Base-by-base conservation (phyloP, 1,140 invertebrate species). In the Drosophila rufa region DNA sequence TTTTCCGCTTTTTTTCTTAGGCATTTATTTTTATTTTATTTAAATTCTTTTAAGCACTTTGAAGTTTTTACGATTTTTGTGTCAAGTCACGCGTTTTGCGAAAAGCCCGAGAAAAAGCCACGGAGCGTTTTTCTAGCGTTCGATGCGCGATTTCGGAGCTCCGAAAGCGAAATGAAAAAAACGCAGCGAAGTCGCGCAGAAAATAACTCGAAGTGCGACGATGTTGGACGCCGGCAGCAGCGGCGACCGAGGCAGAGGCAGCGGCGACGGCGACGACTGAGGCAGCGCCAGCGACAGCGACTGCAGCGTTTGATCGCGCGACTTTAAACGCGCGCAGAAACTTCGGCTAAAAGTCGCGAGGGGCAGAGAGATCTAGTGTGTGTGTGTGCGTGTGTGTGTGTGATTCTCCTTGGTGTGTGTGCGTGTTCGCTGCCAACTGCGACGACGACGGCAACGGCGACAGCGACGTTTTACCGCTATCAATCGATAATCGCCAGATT, bases 401-500 rank as follows among this genome's bases (percentile, higher is more conserved):
- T 43, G 33, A 15, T 14, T 27, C 22, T 53, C 1, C 12, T 42
- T 38, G 57, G 14, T 50, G 46, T 27, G 58, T 68, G 59, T 46
- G 75, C 19, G 68, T 33, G 57, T 61, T 57, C 22, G 65, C 53
- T 70, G 57, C 45, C 53, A 22, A 56, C 59, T 40, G 38, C 60
- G 77, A 38, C 48, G 69, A 36, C 70, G 75, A 61, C 47, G 51
- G 43, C 33, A 36, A 48, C 50, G 60, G 74, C 76, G 45, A 50
- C 59, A 60, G 53, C 53, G 14, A 38, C 36, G 36, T 67, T 81
- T 83, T 80, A 84, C 78, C 82, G 66, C 66, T 82, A 87, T 87
- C 84, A 87, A 87, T 87, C 83, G 83, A 87, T 87, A 87, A 82
- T 87, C 84, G 73, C 62, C 71, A 87, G 84, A 87, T 87, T 87